Percentiles rank a stretch among this genome's conserved stretches.
phyloP scores from a whole-genome alignment of 92 coral and sea anemone genomes.

The Phenganax marumi region DNA sequence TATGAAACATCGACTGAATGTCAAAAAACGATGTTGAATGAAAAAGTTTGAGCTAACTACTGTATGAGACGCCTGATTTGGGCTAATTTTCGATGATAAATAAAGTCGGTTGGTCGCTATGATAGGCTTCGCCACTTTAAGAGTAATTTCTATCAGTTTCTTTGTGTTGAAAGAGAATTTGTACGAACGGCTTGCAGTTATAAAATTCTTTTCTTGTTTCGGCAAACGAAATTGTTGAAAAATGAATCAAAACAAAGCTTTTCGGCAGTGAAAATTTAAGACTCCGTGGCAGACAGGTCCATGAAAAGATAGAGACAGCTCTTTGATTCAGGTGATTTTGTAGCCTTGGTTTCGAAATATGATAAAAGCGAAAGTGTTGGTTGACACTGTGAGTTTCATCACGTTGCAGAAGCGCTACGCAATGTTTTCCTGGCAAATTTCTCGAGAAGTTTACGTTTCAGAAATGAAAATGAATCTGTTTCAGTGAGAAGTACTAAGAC shows the following conservation, averaged over 20 bases:
- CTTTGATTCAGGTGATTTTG: background rate
- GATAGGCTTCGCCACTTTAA: no score
- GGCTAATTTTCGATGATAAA: no score
- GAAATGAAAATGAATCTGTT: background rate
- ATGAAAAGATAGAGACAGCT: background rate
- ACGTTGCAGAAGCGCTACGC: background rate
- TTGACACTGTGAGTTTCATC: no score
- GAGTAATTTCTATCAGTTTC: background rate
- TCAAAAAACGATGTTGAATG: conserved; percentile 9
- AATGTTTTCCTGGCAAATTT: background rate
- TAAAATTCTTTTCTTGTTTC: no score
- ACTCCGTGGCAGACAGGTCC: background rate
- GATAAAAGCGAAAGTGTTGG: no score
- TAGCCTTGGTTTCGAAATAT: no score
- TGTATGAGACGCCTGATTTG: no score
- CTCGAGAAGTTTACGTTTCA: background rate
- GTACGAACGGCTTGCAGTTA: no score
- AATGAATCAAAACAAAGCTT: background rate
- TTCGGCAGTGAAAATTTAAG: background rate
- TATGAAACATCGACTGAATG: background rate
- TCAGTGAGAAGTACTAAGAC: background rate
- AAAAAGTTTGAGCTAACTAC: background rate
- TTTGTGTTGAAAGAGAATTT: background rate
- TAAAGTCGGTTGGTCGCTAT: no score
- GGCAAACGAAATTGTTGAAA: no score